These are phyloP conservation scores for Drosophila picticornis DNA, from an alignment of 2,888 invertebrate genomes.

Conservation along the genomic window DNA sequence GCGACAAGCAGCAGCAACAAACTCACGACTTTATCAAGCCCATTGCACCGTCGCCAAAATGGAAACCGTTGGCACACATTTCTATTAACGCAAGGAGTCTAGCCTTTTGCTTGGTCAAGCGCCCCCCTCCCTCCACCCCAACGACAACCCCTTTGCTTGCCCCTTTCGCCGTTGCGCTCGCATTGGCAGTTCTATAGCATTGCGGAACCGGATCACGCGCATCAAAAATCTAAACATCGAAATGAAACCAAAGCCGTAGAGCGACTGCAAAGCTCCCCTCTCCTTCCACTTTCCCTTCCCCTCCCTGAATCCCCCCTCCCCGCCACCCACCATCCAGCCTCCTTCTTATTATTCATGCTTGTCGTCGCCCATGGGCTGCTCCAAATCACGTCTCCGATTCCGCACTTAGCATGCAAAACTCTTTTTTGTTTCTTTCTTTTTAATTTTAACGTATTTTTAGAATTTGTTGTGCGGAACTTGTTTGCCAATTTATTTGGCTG, in stretches of 20 bases:
- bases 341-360: constrained; percentile 60
- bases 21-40: constrained; percentile 45
- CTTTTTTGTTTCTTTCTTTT: constrained; percentile 9
- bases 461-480: constrained; percentile 62
- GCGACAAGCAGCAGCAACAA: constrained; percentile 10
- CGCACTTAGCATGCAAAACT: constrained; percentile 55
- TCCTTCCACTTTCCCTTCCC: background rate
- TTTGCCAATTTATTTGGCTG: constrained; percentile 47
- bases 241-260: constrained; percentile 38
- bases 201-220: constrained; percentile 59
- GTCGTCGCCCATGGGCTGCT: constrained; percentile 48
- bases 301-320: background rate
- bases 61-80: constrained; percentile 72
- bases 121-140: background rate
- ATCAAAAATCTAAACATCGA: constrained; percentile 50
- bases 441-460: constrained; percentile 51
- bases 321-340: background rate
- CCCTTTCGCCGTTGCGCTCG: background rate
- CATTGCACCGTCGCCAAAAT: constrained; percentile 36
- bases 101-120: constrained; percentile 4
- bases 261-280: constrained; percentile 1
- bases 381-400: constrained; percentile 62
- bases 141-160: background rate
- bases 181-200: constrained; percentile 40
- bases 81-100: constrained; percentile 53